A percentile compares a stretch with the other conserved stretches of the same genome.
phyloP scores from a whole-genome alignment of 2,888 invertebrate genomes.

The Melieria crassipennis region DNA sequence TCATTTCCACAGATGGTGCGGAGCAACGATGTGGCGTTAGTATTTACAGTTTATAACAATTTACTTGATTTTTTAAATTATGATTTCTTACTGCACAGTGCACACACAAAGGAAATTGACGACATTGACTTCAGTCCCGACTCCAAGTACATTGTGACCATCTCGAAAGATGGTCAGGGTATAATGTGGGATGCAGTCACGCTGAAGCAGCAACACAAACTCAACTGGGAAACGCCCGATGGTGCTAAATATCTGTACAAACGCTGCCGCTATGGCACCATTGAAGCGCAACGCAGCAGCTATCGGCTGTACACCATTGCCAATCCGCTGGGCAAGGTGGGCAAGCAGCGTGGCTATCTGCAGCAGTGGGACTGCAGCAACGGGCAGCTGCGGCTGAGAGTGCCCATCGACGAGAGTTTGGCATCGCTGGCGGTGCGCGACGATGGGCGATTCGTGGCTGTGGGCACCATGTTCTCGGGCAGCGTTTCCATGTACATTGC shows the following conservation, averaged over 20 bases:
- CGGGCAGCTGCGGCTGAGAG: constrained; percentile 70
- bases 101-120: constrained; percentile 91
- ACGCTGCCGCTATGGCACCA: constrained; percentile 80
- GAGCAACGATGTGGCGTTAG: constrained; percentile 72
- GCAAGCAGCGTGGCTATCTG: constrained; percentile 77
- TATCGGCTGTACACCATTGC: constrained; percentile 81
- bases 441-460: constrained; percentile 91
- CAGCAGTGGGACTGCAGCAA: constrained; percentile 81
- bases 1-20: constrained; percentile 83
- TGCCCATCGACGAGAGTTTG: constrained; percentile 77
- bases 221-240: constrained; percentile 80
- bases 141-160: constrained; percentile 79
- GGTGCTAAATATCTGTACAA: constrained; percentile 85
- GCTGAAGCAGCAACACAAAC: constrained; percentile 74
- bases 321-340: constrained; percentile 80
- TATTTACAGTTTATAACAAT: not conserved
- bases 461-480: constrained; percentile 94
- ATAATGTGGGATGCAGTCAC: constrained; percentile 80
- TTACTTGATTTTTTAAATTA: not conserved
- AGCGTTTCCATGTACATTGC: constrained; percentile 90
- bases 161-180: constrained; percentile 88
- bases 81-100: constrained; percentile 57
- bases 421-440: constrained; percentile 88
- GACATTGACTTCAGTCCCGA: constrained; percentile 91
- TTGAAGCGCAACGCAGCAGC: constrained; percentile 74